A percentile compares a stretch with the other conserved stretches of the same genome.
Evolutionary conservation across 2,113 vertebrate genomes (phyloP).

Genomic region (Limanda limanda): DNA sequence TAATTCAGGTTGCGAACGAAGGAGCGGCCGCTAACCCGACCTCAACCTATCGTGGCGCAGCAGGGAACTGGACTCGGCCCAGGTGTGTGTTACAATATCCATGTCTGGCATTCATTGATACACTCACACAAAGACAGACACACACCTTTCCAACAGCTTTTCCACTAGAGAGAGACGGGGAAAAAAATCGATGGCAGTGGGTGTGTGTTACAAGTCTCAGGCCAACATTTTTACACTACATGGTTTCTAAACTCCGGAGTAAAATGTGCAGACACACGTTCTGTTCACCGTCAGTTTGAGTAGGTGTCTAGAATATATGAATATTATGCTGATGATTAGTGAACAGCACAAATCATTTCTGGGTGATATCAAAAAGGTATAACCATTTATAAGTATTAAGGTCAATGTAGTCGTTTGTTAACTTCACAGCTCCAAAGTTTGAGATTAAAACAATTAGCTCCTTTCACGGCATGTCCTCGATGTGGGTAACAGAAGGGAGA

Average conservation of each 20-base stretch:
- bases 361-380: neutral
- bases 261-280: neutral
- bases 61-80: constrained; percentile 27
- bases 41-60: constrained; percentile 21
- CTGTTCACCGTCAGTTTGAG: neutral
- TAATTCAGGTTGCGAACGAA: constrained; percentile 74
- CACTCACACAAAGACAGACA: constrained; percentile 27
- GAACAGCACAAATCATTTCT: neutral
- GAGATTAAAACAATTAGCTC: neutral
- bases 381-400: neutral
- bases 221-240: constrained; percentile 7
- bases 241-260: neutral
- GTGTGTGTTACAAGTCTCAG: constrained; percentile 29
- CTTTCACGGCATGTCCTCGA: neutral
- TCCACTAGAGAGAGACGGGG: constrained; percentile 12
- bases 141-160: constrained; percentile 19
- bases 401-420: too few species aligned
- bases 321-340: neutral
- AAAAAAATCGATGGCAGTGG: constrained; percentile 30
- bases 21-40: constrained; percentile 68
- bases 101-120: constrained; percentile 63
- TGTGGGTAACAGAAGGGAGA: neutral
- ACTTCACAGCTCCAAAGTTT: neutral
- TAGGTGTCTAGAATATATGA: neutral
- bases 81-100: constrained; percentile 75